phyloP scores from a whole-genome alignment of 2,888 invertebrate species.

The Linnaemya vulpina region DNA sequence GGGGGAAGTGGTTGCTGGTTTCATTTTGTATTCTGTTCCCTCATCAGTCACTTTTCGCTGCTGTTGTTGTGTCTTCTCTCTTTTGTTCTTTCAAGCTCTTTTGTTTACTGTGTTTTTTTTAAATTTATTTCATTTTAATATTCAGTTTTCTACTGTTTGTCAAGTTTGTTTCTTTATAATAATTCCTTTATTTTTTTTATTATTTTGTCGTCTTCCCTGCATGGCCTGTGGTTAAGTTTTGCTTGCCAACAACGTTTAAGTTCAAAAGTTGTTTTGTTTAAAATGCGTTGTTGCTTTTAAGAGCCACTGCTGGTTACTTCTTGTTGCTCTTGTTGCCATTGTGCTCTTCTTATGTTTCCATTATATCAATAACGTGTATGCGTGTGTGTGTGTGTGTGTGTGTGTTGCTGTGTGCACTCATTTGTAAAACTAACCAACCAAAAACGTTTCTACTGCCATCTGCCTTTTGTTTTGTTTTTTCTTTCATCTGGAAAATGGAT shows the following conservation, averaged over 20 bases:
- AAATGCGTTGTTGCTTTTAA: slow-evolving; percentile 49
- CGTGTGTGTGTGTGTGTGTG: slow-evolving; percentile 25
- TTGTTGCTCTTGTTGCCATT: slow-evolving; percentile 75
- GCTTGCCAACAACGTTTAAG: slow-evolving; percentile 47
- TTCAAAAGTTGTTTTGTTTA: slow-evolving; percentile 48
- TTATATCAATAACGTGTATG: slow-evolving; percentile 30
- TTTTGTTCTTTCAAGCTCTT: slow-evolving; percentile 63
- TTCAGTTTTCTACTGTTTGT: slow-evolving; percentile 42
- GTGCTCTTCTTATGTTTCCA: slow-evolving; percentile 52
- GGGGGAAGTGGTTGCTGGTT: slow-evolving; percentile 58
- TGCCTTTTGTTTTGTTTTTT: slow-evolving; percentile 51
- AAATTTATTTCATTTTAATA: neutral
- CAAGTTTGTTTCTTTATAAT: slow-evolving; percentile 59
- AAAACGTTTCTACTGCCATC: slow-evolving; percentile 77
- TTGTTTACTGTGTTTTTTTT: slow-evolving; percentile 34
- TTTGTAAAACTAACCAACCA: slow-evolving; percentile 78
- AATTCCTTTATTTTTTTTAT: slow-evolving; percentile 15
- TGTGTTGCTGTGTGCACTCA: slow-evolving; percentile 66
- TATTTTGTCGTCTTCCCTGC: slow-evolving; percentile 19
- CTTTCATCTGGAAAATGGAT: slow-evolving; percentile 40
- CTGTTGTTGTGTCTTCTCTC: slow-evolving; percentile 66
- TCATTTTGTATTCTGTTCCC: slow-evolving; percentile 68
- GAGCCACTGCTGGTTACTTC: slow-evolving; percentile 58
- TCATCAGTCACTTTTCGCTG: slow-evolving; percentile 67
- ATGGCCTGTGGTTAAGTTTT: slow-evolving; percentile 31